phyloP scores from a whole-genome alignment of 2,797 vertebrate genomes.

The Chanos chanos region DNA sequence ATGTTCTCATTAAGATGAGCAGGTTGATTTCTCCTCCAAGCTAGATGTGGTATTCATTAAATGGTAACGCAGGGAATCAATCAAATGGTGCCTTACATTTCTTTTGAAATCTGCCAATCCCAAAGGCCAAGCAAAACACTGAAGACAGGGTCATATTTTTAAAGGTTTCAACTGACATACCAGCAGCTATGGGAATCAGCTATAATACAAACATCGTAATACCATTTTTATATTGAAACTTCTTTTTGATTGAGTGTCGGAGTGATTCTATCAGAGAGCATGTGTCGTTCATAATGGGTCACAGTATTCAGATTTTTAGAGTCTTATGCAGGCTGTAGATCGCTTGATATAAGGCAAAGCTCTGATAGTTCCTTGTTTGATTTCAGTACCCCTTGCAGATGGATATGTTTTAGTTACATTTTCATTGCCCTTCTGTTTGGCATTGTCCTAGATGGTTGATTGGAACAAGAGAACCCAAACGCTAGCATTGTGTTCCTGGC shows the following conservation, averaged over 20 bases:
- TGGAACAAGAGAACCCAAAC: conserved; percentile 26
- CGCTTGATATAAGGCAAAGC: not conserved
- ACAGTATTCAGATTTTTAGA: not conserved
- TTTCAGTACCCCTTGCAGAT: not conserved
- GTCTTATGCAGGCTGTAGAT: not conserved
- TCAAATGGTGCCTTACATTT: conserved; percentile 54
- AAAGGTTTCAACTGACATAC: conserved; percentile 61
- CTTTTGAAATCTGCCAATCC: conserved; percentile 54
- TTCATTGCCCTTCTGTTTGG: conserved; percentile 18
- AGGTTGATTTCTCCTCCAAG: conserved; percentile 26
- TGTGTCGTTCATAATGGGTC: conserved; percentile 47
- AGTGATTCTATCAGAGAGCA: conserved; percentile 8
- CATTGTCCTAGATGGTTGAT: conserved; percentile 24
- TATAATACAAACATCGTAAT: conserved; percentile 61
- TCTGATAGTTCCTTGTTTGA: not conserved
- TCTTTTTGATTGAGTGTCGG: conserved; percentile 27
- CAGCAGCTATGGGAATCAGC: conserved; percentile 60
- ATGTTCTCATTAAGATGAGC: conserved; percentile 19
- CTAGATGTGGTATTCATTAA: conserved; percentile 57
- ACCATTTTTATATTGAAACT: conserved; percentile 57
- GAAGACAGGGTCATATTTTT: conserved; percentile 57
- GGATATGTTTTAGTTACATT: conserved; percentile 22
- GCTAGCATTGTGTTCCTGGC: conserved; percentile 25
- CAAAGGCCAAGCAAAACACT: conserved; percentile 68
- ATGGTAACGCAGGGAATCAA: conserved; percentile 52